phyloP scores from a whole-genome alignment of 2,113 vertebrate species.

The Hemichromis elongatus region DNA sequence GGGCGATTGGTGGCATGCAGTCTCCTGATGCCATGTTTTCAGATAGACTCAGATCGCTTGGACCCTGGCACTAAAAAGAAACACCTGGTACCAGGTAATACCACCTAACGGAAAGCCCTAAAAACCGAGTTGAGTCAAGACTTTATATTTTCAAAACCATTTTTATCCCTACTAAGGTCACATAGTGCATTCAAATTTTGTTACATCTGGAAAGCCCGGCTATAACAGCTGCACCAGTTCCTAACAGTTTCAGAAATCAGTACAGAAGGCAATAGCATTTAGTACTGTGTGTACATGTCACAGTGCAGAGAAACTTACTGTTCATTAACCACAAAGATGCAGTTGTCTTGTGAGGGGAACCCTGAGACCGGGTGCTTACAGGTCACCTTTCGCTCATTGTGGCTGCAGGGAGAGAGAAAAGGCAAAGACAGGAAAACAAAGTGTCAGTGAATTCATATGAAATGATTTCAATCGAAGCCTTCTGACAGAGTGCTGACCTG shows the following conservation, averaged over 20 bases:
- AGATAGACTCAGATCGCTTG: not conserved
- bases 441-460: not conserved
- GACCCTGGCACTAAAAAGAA: not conserved
- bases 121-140: not conserved
- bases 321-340: slow-evolving; percentile 97
- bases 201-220: not conserved
- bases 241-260: not conserved
- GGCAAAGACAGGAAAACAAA: not conserved
- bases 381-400: slow-evolving; percentile 97
- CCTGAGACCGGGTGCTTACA: slow-evolving; percentile 94
- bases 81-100: not conserved
- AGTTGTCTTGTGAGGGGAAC: slow-evolving; percentile 93
- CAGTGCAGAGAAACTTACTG: slow-evolving; percentile 82
- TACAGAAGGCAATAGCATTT: not conserved
- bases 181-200: not conserved
- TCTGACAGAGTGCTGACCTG: not conserved
- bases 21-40: not conserved
- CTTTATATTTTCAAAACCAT: not conserved
- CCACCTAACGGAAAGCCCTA: not conserved
- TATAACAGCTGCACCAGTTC: not conserved
- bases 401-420: slow-evolving; percentile 67
- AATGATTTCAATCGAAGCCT: not conserved
- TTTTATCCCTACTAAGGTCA: not conserved
- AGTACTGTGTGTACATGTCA: not conserved
- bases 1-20: not conserved